A percentile compares a stretch with the other conserved stretches of the same genome.
Conservation (phyloP, 2,113 vertebrate genomes). For the Ceyx margarethae region DNA sequence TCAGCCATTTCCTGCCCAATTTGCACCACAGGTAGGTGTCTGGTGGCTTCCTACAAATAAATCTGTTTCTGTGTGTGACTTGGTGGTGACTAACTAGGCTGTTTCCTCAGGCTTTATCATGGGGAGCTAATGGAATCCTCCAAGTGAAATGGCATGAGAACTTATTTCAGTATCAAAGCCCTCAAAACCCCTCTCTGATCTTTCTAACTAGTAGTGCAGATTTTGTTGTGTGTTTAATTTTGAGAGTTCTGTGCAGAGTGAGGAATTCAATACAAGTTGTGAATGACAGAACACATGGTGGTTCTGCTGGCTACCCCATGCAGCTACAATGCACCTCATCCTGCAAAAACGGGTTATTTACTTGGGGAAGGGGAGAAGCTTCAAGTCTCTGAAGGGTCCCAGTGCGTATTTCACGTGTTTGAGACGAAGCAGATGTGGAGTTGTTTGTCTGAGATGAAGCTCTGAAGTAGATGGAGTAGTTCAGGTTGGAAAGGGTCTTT, state of each 20-base stretch:
- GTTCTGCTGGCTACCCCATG: slow-evolving; percentile 43
- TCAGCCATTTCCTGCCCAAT: slow-evolving; percentile 91
- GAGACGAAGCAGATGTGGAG: neutral
- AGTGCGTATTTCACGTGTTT: slow-evolving; percentile 6
- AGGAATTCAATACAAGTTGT: neutral
- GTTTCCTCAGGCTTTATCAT: neutral
- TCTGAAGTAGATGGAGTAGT: neutral
- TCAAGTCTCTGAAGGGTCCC: slow-evolving; percentile 70
- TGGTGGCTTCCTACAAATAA: neutral
- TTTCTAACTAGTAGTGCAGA: neutral
- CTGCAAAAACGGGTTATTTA: neutral
- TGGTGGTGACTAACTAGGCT: neutral
- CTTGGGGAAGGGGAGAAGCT: neutral
- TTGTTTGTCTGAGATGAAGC: neutral
- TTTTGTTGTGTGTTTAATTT: neutral
- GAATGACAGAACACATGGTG: neutral
- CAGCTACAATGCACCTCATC: slow-evolving; percentile 28
- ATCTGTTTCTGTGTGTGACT: neutral
- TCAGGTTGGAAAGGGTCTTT: neutral
- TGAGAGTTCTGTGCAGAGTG: neutral
- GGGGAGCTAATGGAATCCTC: neutral
- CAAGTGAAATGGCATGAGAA: neutral
- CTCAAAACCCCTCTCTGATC: neutral
- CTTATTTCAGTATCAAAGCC: neutral
- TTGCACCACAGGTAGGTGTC: slow-evolving; percentile 90